A percentile compares a stretch with the other conserved stretches of the same genome.
These are phyloP conservation scores for Thymelicus lineola DNA, from an alignment of 2,888 invertebrate genomes.

Conservation along the genomic window DNA sequence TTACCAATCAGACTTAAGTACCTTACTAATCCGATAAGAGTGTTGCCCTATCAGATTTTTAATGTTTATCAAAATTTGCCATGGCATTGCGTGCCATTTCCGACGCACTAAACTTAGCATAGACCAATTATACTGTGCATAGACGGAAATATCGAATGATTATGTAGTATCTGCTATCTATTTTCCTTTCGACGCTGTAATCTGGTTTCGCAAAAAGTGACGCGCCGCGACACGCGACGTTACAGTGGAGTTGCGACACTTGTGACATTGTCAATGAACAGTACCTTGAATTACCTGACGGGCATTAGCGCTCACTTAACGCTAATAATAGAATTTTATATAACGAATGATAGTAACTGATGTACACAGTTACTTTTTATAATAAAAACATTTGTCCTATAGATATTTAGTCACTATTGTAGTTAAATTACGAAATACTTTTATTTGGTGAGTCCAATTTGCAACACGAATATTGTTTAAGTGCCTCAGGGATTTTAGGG, in stretches of 20 bases:
- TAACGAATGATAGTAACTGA: slow-evolving; percentile 9
- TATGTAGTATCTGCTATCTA: neutral
- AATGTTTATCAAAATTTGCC: no score
- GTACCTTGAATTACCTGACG: slow-evolving; percentile 26
- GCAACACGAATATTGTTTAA: no score
- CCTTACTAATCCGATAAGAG: no score
- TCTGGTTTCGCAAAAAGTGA: slow-evolving; percentile 18
- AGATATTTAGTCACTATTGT: no score
- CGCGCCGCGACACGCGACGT: slow-evolving; percentile 12
- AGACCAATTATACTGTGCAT: no score
- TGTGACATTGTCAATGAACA: slow-evolving; percentile 25
- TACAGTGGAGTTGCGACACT: slow-evolving; percentile 17
- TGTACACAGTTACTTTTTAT: neutral
- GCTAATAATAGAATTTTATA: slow-evolving; percentile 27
- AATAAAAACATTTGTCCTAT: neutral
- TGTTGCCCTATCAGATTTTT: no score
- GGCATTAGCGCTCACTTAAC: slow-evolving; percentile 20
- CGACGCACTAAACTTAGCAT: neutral
- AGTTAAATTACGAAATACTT: no score
- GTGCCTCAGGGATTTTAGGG: no score
- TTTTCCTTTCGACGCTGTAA: neutral
- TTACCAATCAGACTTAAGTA: no score
- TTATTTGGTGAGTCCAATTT: no score
- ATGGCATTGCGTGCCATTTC: no score
- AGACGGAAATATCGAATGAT: neutral